These are phyloP conservation scores for Sebastes variabilis DNA, from an alignment of 2,797 vertebrate genomes.

Conservation along the genomic window DNA sequence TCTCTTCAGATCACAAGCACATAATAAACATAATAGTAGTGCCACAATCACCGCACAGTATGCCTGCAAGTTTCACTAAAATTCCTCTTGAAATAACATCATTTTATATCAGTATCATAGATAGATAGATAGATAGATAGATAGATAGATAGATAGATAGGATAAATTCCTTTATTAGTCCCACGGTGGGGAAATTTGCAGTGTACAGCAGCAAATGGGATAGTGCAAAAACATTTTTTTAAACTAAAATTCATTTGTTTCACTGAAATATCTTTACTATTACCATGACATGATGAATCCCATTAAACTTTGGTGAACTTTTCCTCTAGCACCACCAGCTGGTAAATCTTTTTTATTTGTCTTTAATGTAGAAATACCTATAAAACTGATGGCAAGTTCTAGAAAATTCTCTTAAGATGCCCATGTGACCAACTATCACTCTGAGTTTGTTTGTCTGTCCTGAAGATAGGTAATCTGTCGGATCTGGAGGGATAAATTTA, in stretches of 20 bases:
- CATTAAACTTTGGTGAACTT: no score
- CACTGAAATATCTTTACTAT: no score
- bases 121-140: no score
- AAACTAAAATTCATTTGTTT: no score
- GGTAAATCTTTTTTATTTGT: not conserved
- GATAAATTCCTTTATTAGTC: no score
- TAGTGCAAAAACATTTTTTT: no score
- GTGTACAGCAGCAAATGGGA: no score
- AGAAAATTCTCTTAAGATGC: not conserved
- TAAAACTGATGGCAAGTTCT: not conserved
- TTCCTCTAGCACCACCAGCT: not conserved
- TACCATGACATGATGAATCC: not conserved
- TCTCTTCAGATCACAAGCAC: not conserved
- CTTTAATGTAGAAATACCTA: not conserved
- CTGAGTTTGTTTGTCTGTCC: slow-evolving; percentile 42
- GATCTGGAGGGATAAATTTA: slow-evolving; percentile 40
- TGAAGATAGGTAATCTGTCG: slow-evolving; percentile 46
- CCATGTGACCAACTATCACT: not conserved
- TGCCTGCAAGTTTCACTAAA: not conserved
- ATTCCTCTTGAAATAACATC: not conserved
- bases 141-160: no score
- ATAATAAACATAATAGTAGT: not conserved
- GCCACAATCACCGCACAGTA: not conserved
- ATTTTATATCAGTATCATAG: not conserved
- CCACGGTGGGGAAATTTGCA: no score